Conservation (phyloP, 1,140 invertebrate species). For the Watersipora subatra region DNA sequence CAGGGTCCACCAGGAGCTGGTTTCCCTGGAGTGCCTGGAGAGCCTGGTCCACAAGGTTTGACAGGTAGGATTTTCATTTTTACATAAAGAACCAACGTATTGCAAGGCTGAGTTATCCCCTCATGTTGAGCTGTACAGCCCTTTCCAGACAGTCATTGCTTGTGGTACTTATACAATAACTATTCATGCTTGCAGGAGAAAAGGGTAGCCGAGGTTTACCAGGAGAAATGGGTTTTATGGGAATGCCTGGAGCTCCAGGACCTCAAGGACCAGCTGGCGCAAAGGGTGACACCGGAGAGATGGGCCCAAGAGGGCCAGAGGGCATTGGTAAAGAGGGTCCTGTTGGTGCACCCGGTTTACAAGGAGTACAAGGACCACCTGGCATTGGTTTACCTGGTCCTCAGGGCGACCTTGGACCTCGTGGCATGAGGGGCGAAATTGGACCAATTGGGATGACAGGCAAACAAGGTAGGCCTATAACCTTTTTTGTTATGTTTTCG, state of each 20-base stretch:
- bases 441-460: background rate
- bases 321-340: constrained; percentile 1
- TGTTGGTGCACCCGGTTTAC: background rate
- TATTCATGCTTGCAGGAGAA: background rate
- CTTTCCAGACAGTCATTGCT: background rate
- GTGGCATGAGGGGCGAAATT: background rate
- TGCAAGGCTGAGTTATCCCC: background rate
- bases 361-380: background rate
- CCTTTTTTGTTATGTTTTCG: too few relatives aligned
- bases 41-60: background rate
- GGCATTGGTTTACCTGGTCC: background rate
- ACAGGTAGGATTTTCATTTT: background rate
- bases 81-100: background rate
- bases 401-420: background rate
- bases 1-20: constrained; percentile 2
- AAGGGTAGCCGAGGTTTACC: background rate
- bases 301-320: background rate
- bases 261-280: background rate
- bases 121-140: background rate
- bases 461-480: too few relatives aligned
- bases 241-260: constrained; percentile 1
- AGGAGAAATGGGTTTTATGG: background rate
- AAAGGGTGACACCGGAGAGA: background rate
- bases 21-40: background rate
- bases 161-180: background rate